phyloP scores from a whole-genome alignment of 37 sponge, comb jelly and placozoan species.

The Axinella damicornis region DNA sequence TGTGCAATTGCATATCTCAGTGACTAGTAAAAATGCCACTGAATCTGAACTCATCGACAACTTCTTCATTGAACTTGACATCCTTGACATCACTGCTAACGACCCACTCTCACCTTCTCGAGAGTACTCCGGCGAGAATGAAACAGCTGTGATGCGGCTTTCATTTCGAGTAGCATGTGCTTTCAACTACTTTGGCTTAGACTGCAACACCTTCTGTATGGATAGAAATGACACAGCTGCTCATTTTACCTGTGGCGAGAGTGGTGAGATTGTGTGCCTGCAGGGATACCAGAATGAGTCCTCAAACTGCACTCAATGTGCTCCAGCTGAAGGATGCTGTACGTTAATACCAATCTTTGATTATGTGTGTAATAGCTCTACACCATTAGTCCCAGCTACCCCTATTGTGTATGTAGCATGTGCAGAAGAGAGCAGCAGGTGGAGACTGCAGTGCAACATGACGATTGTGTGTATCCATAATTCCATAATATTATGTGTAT shows the following conservation, averaged over 20 bases:
- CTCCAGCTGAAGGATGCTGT: slow-evolving; percentile 13
- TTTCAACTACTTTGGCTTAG: slow-evolving; percentile 3
- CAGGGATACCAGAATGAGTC: slow-evolving; percentile 20
- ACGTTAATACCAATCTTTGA: not conserved
- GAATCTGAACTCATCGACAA: slow-evolving; percentile 13
- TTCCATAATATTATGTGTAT: no score
- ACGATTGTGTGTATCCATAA: not conserved
- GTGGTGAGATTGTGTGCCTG: slow-evolving; percentile 13
- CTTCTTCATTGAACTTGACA: no score
- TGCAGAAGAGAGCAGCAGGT: no score
- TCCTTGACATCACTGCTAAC: not conserved
- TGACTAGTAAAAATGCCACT: not conserved
- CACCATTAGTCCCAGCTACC: no score
- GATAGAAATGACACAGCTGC: slow-evolving; percentile 8
- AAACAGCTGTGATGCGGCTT: not conserved
- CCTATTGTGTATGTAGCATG: no score
- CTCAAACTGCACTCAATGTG: slow-evolving; percentile 22
- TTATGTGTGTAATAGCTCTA: no score
- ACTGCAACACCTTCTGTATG: slow-evolving; percentile 6
- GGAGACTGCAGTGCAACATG: no score
- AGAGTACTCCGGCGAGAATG: not conserved
- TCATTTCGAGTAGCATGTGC: slow-evolving; percentile 18
- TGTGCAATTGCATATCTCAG: slow-evolving; percentile 8
- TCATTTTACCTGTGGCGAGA: slow-evolving; percentile 4
- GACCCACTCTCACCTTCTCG: not conserved